Conservation (phyloP, 2,113 vertebrate genomes). For the Lophotis ruficrista region DNA sequence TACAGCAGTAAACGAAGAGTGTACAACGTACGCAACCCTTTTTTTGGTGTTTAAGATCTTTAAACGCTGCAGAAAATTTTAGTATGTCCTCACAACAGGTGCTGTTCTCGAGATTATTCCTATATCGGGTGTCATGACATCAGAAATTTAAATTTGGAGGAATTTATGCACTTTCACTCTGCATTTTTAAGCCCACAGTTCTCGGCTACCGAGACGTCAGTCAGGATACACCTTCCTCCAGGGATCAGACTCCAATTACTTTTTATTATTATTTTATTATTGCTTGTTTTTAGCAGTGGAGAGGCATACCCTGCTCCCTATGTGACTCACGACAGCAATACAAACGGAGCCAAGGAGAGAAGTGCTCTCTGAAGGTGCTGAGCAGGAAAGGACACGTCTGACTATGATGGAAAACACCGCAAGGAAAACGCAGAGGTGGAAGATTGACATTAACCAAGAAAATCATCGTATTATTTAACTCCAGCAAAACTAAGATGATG, state of each 20-base stretch:
- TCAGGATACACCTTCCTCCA: neutral
- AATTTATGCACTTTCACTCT: neutral
- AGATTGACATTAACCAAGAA: neutral
- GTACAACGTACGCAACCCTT: neutral
- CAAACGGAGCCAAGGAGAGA: neutral
- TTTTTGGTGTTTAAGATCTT: neutral
- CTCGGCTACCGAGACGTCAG: neutral
- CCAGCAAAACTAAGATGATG: neutral
- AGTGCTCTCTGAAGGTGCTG: neutral
- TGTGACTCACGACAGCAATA: neutral
- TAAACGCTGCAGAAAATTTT: neutral
- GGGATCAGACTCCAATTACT: neutral
- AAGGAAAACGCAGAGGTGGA: neutral
- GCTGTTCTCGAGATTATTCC: neutral
- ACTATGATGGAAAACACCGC: neutral
- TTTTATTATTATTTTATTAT: neutral
- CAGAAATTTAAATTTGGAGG: neutral
- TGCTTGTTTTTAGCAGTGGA: neutral
- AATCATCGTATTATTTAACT: neutral
- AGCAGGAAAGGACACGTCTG: neutral
- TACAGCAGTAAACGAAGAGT: fast-evolving
- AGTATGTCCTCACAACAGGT: neutral
- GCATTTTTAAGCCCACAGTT: neutral
- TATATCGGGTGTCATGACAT: fast-evolving
- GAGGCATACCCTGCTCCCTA: neutral